Conservation (phyloP, 2,797 vertebrate genomes). For the Telmatherina bonti region DNA sequence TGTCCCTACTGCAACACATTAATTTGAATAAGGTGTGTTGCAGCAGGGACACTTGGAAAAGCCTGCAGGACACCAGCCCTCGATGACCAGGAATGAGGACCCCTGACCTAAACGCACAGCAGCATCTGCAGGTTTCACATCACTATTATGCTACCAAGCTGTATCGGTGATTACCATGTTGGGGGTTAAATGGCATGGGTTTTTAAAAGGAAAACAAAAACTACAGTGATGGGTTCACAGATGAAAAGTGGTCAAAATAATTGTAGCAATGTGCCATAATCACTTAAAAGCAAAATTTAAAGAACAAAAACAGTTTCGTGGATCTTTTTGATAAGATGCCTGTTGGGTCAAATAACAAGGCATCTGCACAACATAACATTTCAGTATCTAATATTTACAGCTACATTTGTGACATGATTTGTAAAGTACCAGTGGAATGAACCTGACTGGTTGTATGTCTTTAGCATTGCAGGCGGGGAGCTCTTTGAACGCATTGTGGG, state of each 20-base stretch:
- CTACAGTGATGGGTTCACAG: background rate
- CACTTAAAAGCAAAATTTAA: background rate
- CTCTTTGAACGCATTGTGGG: conserved; percentile 89
- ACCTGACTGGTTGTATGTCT: background rate
- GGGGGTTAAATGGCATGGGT: background rate
- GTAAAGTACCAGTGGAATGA: background rate
- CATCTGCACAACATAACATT: background rate
- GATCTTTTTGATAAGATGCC: background rate
- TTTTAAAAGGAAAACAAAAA: background rate
- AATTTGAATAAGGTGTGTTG: too few species aligned
- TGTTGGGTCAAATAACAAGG: background rate
- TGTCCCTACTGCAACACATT: too few species aligned
- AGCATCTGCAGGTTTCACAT: background rate
- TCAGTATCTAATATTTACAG: background rate
- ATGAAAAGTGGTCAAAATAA: background rate
- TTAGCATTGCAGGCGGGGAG: conserved; percentile 90
- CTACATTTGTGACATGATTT: background rate
- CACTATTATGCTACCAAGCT: background rate
- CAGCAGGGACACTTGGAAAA: too few species aligned
- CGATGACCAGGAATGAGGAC: too few species aligned
- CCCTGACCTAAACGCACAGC: background rate
- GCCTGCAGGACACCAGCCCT: too few species aligned
- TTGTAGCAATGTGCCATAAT: background rate
- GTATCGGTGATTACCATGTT: background rate
- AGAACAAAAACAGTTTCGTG: background rate